These are phyloP conservation scores for Euwallacea fornicatus DNA, from an alignment of 1,140 invertebrate species.

Conservation along the genomic window DNA sequence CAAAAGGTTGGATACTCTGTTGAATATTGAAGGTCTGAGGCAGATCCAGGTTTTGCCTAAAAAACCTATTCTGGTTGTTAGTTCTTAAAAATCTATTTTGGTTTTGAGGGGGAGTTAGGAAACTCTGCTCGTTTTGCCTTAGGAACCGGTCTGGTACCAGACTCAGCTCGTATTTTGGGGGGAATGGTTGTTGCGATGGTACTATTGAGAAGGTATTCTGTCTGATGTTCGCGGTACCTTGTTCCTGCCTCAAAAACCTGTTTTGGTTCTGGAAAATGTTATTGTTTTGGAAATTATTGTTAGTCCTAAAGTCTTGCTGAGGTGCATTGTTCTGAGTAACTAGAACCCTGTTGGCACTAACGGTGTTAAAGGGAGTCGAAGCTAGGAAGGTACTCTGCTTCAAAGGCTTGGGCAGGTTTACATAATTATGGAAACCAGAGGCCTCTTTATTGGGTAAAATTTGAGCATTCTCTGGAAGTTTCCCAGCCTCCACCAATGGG, in stretches of 20 bases:
- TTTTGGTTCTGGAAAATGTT: slow-evolving; percentile 33
- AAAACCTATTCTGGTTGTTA: slow-evolving; percentile 24
- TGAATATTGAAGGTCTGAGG: slow-evolving; percentile 26
- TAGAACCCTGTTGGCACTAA: background rate
- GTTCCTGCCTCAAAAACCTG: slow-evolving; percentile 56
- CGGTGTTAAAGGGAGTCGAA: background rate
- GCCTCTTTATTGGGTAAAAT: slow-evolving; percentile 48
- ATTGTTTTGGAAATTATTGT: slow-evolving; percentile 27
- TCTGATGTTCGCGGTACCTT: slow-evolving; percentile 53
- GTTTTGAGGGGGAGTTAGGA: background rate
- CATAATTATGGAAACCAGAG: slow-evolving; percentile 44
- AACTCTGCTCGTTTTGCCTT: slow-evolving; percentile 32
- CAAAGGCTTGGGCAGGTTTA: slow-evolving; percentile 16
- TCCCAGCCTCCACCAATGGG: slow-evolving; percentile 37
- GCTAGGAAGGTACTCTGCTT: background rate
- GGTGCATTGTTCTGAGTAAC: background rate
- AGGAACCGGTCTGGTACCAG: slow-evolving; percentile 16
- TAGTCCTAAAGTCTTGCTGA: background rate
- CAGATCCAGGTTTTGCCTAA: slow-evolving; percentile 17
- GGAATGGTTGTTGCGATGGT: slow-evolving; percentile 27
- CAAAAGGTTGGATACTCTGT: slow-evolving; percentile 39
- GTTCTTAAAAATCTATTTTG: background rate
- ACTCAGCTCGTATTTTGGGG: slow-evolving; percentile 18
- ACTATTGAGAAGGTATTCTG: slow-evolving; percentile 40
- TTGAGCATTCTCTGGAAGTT: slow-evolving; percentile 47